Conservation (phyloP, 2,113 vertebrate species). For the Glaucidium brasilianum region DNA sequence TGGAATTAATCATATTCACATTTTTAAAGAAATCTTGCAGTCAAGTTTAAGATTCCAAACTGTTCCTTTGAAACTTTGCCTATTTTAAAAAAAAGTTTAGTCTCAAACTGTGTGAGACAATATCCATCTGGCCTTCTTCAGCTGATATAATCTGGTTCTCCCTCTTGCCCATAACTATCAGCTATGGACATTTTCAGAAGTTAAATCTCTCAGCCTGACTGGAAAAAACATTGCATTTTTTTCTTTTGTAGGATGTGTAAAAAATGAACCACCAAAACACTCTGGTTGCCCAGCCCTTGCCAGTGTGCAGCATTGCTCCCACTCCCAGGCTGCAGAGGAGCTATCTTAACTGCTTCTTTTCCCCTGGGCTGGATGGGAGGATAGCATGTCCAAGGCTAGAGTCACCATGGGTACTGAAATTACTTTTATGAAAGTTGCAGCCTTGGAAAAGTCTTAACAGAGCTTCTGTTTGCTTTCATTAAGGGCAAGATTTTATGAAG, state of each 20-base stretch:
- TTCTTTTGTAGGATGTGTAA: neutral
- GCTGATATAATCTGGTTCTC: neutral
- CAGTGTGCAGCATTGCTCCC: neutral
- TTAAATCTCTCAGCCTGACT: neutral
- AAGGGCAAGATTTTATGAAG: slow-evolving; percentile 94
- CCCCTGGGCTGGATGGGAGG: neutral
- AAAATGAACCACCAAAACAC: neutral
- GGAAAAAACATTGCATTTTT: neutral
- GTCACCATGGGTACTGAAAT: neutral
- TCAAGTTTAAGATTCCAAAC: neutral
- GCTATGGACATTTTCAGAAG: neutral
- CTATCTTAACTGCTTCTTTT: neutral
- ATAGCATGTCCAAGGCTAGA: neutral
- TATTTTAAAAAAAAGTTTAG: neutral
- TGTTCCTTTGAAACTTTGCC: neutral
- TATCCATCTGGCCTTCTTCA: neutral
- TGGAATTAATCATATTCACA: neutral
- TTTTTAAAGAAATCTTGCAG: neutral
- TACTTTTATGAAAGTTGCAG: neutral
- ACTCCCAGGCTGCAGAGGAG: neutral
- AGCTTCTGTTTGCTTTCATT: neutral
- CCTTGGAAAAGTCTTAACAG: neutral
- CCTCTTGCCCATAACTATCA: rapidly evolving
- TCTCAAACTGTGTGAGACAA: neutral
- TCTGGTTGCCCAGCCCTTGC: neutral